Conservation (phyloP, 2,113 vertebrate species). For the Protomyctophum bolini region DNA sequence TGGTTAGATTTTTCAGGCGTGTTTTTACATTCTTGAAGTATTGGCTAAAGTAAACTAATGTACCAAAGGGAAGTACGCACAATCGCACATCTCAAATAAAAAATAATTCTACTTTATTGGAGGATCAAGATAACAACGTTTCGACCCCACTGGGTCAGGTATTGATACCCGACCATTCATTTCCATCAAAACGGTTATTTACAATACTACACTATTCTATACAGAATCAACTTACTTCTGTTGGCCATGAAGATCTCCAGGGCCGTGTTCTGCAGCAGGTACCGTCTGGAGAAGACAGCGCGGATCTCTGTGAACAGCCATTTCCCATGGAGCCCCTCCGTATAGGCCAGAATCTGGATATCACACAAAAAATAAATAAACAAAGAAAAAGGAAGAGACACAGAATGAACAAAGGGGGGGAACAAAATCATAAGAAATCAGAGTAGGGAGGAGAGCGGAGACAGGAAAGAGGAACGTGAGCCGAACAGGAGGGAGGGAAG, state of each 20-base stretch:
- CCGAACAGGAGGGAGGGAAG: conserved; percentile 15
- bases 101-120: no score
- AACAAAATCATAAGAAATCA: not conserved
- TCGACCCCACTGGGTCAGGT: no score
- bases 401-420: not conserved
- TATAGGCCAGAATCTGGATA: conserved; percentile 90
- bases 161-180: not conserved
- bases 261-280: conserved; percentile 94
- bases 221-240: conserved; percentile 82
- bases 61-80: no score
- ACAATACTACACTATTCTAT: not conserved
- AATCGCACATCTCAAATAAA: no score
- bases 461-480: not conserved
- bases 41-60: no score
- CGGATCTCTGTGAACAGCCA: conserved; percentile 98
- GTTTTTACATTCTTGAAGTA: no score
- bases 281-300: conserved; percentile 92
- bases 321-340: conserved; percentile 97
- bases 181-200: not conserved
- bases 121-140: no score
- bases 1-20: no score
- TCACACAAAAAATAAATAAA: not conserved
- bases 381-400: not conserved
- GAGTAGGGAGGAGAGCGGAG: not conserved
- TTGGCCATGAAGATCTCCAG: conserved; percentile 99